These are phyloP conservation scores for Perca schrenkii DNA, from an alignment of 2,113 vertebrate genomes.

Conservation along the genomic window DNA sequence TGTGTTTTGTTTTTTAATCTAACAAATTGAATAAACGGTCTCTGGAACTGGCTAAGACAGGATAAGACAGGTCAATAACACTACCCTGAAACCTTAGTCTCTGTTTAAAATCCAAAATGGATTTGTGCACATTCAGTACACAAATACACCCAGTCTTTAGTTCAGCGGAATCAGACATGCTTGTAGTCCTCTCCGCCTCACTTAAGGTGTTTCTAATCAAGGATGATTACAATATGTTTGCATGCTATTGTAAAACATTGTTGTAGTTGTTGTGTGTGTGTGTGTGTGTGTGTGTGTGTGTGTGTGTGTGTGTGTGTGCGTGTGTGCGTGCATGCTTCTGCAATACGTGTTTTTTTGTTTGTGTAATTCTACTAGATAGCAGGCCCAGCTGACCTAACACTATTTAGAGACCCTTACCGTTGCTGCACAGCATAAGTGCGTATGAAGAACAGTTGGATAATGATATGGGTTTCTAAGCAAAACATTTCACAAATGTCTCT, in stretches of 20 bases:
- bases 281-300: neutral
- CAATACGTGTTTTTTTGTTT: slow-evolving; percentile 7
- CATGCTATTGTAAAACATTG: slow-evolving; percentile 41
- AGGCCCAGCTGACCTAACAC: slow-evolving; percentile 17
- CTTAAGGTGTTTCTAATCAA: slow-evolving; percentile 65
- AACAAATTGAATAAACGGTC: neutral
- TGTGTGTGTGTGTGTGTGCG: neutral
- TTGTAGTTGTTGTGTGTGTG: neutral
- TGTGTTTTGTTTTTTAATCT: neutral
- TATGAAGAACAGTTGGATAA: slow-evolving; percentile 18
- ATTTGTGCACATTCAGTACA: neutral
- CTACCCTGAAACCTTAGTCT: neutral
- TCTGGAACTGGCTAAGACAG: neutral
- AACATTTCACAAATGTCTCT: neutral
- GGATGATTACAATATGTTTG: slow-evolving; percentile 63
- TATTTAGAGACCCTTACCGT: slow-evolving; percentile 30
- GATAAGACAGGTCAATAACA: neutral
- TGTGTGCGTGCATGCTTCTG: neutral
- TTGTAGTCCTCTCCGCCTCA: slow-evolving; percentile 63
- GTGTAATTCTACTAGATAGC: slow-evolving; percentile 20
- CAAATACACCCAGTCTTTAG: neutral
- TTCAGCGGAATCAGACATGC: slow-evolving; percentile 47
- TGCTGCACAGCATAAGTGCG: slow-evolving; percentile 11
- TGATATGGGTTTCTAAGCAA: slow-evolving; percentile 9
- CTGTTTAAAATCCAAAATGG: neutral